Percentiles rank a stretch among this genome's conserved stretches.
phyloP scores from a whole-genome alignment of 2,888 invertebrate species.

The Neoscelio sp. region DNA sequence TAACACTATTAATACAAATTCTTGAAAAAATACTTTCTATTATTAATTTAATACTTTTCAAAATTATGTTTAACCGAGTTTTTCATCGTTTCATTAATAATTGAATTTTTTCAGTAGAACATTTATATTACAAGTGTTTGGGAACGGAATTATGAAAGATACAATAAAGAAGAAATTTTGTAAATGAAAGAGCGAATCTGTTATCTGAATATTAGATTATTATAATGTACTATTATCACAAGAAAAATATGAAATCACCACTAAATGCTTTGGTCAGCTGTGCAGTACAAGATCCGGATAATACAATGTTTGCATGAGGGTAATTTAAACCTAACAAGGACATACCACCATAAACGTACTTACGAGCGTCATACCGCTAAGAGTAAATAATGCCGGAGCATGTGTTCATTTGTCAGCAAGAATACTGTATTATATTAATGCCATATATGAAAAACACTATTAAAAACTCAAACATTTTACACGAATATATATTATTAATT shows the following conservation, averaged over 20 bases:
- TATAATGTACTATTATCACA: not conserved
- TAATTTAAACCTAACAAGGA: conserved; percentile 21
- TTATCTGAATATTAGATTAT: not conserved
- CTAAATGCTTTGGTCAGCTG: not conserved
- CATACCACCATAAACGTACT: conserved; percentile 8
- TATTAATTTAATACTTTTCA: not conserved
- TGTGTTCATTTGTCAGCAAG: not conserved
- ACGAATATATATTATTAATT: too few relatives aligned
- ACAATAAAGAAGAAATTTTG: not conserved
- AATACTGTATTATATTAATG: too few relatives aligned
- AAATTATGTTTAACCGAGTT: not conserved
- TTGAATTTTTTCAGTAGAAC: too few relatives aligned
- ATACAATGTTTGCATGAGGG: conserved; percentile 6
- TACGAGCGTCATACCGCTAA: conserved; percentile 1
- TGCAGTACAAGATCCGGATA: not conserved
- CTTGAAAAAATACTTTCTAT: not conserved
- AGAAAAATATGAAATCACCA: not conserved
- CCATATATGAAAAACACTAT: too few relatives aligned
- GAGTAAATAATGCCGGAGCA: not conserved
- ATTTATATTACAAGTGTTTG: too few relatives aligned
- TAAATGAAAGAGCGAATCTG: not conserved
- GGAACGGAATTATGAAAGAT: not conserved
- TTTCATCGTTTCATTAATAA: too few relatives aligned
- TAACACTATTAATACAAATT: not conserved
- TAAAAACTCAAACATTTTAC: too few relatives aligned